phyloP scores from a whole-genome alignment of 1,140 invertebrate genomes.

The Drosophila littoralis region DNA sequence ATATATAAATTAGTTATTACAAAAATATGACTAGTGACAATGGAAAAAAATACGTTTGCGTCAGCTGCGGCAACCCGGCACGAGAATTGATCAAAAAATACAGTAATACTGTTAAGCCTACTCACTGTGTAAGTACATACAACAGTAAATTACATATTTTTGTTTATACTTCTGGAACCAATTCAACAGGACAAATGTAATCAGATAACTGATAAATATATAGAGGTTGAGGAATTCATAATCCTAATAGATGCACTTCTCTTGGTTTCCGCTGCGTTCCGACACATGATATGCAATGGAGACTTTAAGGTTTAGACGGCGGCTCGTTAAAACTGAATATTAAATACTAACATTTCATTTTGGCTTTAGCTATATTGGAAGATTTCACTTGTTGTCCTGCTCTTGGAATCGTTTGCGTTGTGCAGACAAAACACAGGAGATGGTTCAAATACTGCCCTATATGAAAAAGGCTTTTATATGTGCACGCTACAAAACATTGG shows the following conservation, averaged over 20 bases:
- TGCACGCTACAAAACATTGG: slow-evolving; percentile 74
- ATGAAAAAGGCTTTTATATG: slow-evolving; percentile 86
- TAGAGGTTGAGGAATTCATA: slow-evolving; percentile 94
- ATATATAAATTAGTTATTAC: neutral
- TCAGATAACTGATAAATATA: slow-evolving; percentile 92
- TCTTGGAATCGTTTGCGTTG: slow-evolving; percentile 87
- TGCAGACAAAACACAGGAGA: slow-evolving; percentile 84
- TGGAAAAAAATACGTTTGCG: slow-evolving; percentile 85
- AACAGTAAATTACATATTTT: neutral
- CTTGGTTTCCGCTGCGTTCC: slow-evolving; percentile 91
- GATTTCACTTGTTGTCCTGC: slow-evolving; percentile 86
- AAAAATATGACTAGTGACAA: slow-evolving; percentile 22
- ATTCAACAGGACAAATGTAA: slow-evolving; percentile 88
- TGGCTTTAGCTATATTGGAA: slow-evolving; percentile 87
- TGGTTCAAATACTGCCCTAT: slow-evolving; percentile 75
- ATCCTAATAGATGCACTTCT: slow-evolving; percentile 93
- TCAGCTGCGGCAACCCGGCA: slow-evolving; percentile 88
- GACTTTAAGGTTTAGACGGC: slow-evolving; percentile 86
- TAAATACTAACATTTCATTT: slow-evolving; percentile 46
- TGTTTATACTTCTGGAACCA: neutral
- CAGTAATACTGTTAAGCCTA: slow-evolving; percentile 88
- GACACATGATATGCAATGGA: slow-evolving; percentile 92
- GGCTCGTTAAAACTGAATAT: neutral
- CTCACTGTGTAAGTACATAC: slow-evolving; percentile 88
- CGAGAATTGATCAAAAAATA: slow-evolving; percentile 88